phyloP scores from a whole-genome alignment of 2,113 vertebrate species.

The Nymphicus hollandicus region DNA sequence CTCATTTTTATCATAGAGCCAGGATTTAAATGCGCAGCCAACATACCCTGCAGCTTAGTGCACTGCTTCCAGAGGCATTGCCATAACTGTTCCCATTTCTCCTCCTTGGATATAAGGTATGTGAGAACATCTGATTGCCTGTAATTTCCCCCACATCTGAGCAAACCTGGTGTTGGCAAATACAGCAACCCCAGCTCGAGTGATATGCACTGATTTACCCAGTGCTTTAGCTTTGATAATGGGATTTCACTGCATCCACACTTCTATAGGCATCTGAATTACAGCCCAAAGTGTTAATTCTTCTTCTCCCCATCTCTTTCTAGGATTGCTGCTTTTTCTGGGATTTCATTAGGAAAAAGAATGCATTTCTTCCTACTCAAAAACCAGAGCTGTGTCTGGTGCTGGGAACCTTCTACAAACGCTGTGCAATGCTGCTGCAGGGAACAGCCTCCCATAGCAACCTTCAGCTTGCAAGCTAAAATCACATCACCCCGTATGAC shows the following conservation, averaged over 20 bases:
- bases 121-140: background rate
- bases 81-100: background rate
- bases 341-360: background rate
- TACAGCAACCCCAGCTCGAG: background rate
- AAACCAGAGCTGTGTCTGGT: background rate
- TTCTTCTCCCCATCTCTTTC: background rate
- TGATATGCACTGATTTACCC: background rate
- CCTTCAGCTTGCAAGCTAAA: constrained; percentile 27
- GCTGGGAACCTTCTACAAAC: background rate
- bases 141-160: background rate
- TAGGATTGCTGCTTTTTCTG: background rate
- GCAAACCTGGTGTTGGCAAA: background rate
- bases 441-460: constrained; percentile 48
- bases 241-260: background rate
- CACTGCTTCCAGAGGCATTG: background rate
- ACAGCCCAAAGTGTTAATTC: background rate
- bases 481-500: background rate
- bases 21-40: background rate
- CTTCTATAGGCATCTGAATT: background rate
- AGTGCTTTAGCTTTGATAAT: background rate
- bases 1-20: background rate
- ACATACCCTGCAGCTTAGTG: background rate
- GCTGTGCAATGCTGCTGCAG: background rate
- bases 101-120: rapidly evolving
- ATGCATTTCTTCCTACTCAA: background rate